Conservation (phyloP, 2,888 invertebrate species). For the Clanis bilineata region DNA sequence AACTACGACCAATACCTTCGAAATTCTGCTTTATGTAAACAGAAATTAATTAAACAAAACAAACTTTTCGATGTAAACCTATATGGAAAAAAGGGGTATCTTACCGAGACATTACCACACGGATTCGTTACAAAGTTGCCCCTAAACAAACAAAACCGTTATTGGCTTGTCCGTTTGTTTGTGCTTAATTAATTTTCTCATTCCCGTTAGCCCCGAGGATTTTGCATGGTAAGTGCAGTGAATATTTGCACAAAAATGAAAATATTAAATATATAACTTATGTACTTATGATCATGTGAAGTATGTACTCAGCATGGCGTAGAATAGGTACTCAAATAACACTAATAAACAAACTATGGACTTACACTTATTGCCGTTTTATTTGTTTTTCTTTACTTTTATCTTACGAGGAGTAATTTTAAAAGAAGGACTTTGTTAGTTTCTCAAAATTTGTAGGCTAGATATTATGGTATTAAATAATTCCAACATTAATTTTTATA, state of each 20-base stretch:
- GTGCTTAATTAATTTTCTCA: constrained; percentile 77
- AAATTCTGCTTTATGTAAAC: neutral
- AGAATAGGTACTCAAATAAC: no score
- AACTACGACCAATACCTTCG: no score
- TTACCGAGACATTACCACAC: constrained; percentile 29
- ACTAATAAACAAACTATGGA: no score
- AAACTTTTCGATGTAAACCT: neutral
- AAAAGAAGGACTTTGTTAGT: no score
- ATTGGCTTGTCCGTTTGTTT: constrained; percentile 54
- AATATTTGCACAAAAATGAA: neutral
- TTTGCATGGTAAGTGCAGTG: constrained; percentile 22
- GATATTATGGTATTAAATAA: no score
- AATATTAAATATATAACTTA: neutral
- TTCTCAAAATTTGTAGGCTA: no score
- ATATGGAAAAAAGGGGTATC: constrained; percentile 35
- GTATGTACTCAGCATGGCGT: no score
- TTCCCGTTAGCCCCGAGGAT: constrained; percentile 53
- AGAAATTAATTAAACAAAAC: neutral
- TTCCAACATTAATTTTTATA: no score
- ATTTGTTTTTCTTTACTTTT: no score
- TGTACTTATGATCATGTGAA: no score
- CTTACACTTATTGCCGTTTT: no score
- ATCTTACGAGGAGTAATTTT: no score
- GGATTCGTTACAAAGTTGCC: constrained; percentile 34
- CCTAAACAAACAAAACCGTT: constrained; percentile 67